A percentile compares a stretch with the other conserved stretches of the same genome.
Evolutionary conservation across 2,797 vertebrate species (phyloP).

Genomic region (Eulemur mongoz): DNA sequence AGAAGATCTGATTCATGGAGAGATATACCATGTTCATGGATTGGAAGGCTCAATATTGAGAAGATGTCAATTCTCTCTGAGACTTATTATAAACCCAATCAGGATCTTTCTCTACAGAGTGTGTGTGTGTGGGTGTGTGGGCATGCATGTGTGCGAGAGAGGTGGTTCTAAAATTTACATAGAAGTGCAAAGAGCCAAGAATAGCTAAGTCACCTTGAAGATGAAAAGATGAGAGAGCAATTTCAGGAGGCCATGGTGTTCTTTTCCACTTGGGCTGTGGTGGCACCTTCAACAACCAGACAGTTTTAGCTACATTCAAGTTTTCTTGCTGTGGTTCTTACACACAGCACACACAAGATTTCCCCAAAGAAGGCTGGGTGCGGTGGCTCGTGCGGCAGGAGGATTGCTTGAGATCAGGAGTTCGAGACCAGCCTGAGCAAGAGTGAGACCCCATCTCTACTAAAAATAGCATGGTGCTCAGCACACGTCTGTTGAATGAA

Average conservation of each 20-base stretch:
- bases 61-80: neutral
- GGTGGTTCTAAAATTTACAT: neutral
- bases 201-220: neutral
- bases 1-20: neutral
- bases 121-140: neutral
- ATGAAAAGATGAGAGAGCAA: neutral
- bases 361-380: neutral
- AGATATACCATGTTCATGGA: neutral
- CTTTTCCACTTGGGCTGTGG: neutral
- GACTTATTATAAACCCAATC: neutral
- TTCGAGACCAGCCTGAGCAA: neutral
- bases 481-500: neutral
- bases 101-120: neutral
- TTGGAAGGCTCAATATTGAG: neutral
- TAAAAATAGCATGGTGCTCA: fast-evolving
- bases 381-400: neutral
- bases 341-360: neutral
- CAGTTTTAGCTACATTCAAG: neutral
- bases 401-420: neutral
- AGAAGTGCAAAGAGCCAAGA: neutral
- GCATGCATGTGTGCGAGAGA: neutral
- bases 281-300: neutral
- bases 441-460: neutral
- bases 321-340: neutral
- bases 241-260: neutral